Base-by-base conservation (phyloP, 2,888 invertebrate genomes). In the Habrosyne pyritoides region DNA sequence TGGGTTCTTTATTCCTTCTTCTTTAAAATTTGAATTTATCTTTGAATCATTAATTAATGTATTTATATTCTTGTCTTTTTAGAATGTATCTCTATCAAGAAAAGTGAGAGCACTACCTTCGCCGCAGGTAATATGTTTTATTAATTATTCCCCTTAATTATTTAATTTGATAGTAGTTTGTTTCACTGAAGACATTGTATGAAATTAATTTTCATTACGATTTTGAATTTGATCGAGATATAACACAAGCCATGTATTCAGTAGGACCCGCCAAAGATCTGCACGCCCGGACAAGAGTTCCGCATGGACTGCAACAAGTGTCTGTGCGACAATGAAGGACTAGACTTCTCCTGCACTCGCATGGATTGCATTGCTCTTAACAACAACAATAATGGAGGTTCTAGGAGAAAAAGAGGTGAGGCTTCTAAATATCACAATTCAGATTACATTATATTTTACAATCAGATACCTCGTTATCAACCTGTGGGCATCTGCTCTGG, bases 241-340 rank as follows among this genome's bases (percentile, higher is more conserved):
- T 76, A 76, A 78, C 73, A 67, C 67, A 63, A 61, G 60, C 55
- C 60, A 53, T 72, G 58, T 80, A 63, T 79, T 73, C 69, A 83
- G 78, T 77, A 84, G 88, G 87, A 83, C 61, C 54, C 77, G 66
- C 76, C 79, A 50, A 91, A 89, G 64, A 58, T 76, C 62, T 93
- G 93, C 75, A 78, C 81, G 63, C 91, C 93, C 0, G 85, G 88
- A 0, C 75, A 75, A 52, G 86, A 85, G 72, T 93, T 93, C 76
- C 81, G 92, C 5, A 63, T 89, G 82, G 91, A 93, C 77, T 93
- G 93, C 80, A 93, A 93, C 76, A 85, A 80, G 55, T 93, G 93
- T 57, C 86, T 90, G 22, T 93, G 93, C 63, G 83, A 89, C 68
- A 77, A 83, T 48, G 81, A 84, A 48, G 93, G 93, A 0, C 73